These are phyloP conservation scores for Cheumatopsyche charites DNA, from an alignment of 1,140 invertebrate genomes.

Conservation along the genomic window DNA sequence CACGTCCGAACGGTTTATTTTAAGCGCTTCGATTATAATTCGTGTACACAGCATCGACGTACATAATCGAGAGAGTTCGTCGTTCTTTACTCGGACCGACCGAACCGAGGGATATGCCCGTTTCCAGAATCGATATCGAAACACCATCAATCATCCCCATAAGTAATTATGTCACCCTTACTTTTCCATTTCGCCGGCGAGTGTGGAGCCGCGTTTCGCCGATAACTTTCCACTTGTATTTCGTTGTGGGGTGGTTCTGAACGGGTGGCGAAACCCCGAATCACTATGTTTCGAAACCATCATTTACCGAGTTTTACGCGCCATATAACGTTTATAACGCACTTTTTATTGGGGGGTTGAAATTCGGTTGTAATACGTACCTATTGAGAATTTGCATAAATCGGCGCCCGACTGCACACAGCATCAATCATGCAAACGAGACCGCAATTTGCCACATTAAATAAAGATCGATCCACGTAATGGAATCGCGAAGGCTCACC, in stretches of 20 bases:
- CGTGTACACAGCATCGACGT: neutral
- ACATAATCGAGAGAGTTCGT: neutral
- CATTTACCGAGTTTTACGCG: no score
- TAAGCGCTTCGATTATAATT: neutral
- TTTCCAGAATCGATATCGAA: conserved; percentile 36
- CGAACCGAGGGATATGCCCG: conserved; percentile 5
- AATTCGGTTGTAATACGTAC: no score
- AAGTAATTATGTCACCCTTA: conserved; percentile 37
- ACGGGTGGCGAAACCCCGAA: no score
- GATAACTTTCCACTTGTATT: conserved; percentile 25
- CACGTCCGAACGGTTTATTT: neutral
- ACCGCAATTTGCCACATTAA: conserved; percentile 1
- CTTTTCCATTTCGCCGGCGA: conserved; percentile 26
- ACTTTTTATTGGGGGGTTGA: no score
- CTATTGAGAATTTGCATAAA: neutral
- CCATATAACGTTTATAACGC: no score
- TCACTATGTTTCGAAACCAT: no score
- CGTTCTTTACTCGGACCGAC: neutral
- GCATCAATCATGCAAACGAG: conserved; percentile 1
- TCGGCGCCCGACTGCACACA: neutral
- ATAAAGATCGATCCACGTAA: conserved; percentile 8
- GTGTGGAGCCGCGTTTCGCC: conserved; percentile 25
- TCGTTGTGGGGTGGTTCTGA: neutral
- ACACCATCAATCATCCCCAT: conserved; percentile 39
- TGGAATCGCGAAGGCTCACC: neutral